Conservation (phyloP, 2,797 vertebrate genomes). For the Fundulus diaphanus region DNA sequence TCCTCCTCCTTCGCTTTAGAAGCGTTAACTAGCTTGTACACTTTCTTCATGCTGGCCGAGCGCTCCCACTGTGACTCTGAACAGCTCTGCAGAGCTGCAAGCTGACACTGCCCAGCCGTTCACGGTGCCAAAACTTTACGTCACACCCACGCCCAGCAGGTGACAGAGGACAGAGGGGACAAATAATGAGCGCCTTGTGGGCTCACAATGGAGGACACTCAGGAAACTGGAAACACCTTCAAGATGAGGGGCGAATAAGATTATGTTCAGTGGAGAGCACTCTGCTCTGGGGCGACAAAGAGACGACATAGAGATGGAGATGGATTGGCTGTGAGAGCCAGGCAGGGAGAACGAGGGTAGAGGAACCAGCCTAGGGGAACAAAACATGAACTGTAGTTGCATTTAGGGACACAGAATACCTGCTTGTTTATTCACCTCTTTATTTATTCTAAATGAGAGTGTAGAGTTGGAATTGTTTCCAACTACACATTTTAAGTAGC, state of each 20-base stretch:
- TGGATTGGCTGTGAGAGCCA: not conserved
- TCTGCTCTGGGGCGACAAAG: conserved; percentile 28
- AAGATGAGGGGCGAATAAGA: conserved; percentile 11
- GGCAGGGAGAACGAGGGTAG: not conserved
- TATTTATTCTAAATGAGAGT: not conserved
- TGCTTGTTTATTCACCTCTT: not conserved
- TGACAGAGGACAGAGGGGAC: conserved; percentile 39
- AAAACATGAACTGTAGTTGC: not conserved
- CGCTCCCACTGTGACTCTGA: conserved; percentile 20
- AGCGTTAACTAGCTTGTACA: conserved; percentile 64
- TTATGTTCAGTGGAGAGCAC: conserved; percentile 19
- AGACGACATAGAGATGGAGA: conserved; percentile 6
- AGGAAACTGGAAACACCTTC: conserved; percentile 25
- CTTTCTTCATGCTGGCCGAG: conserved; percentile 72
- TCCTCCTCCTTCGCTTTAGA: conserved; percentile 65
- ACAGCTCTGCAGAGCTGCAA: conserved; percentile 24
- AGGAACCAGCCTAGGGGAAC: conserved; percentile 22
- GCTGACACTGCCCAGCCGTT: conserved; percentile 13
- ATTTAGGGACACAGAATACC: not conserved
- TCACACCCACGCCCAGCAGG: conserved; percentile 54
- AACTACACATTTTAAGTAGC: not conserved
- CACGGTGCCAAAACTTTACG: conserved; percentile 9
- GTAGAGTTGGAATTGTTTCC: not conserved
- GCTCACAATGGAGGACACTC: conserved; percentile 17
- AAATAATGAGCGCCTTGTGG: conserved; percentile 58